A percentile compares a stretch with the other conserved stretches of the same genome.
Conservation (phyloP, 2,797 vertebrate species). For the Crocidura indochinensis region DNA sequence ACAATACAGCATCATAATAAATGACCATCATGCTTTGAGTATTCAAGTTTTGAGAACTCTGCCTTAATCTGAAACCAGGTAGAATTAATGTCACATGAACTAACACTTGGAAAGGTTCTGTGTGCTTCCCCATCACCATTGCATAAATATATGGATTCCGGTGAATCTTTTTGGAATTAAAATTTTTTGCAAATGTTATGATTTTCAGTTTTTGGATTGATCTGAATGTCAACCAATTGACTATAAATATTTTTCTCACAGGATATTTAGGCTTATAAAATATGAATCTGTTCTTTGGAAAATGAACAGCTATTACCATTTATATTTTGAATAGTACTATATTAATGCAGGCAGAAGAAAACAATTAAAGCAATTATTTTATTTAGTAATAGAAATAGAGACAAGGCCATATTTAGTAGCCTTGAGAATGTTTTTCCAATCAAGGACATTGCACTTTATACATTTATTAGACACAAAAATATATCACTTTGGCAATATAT, state of each 20-base stretch:
- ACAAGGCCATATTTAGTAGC: constrained; percentile 18
- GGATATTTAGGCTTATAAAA: constrained; percentile 33
- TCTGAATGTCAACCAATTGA: constrained; percentile 11
- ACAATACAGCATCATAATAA: constrained; percentile 8
- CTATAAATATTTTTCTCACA: constrained; percentile 37
- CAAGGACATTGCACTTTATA: constrained; percentile 56
- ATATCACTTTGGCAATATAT: background rate
- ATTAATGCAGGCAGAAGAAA: background rate
- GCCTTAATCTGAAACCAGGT: background rate
- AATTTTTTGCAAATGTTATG: background rate
- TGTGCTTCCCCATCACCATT: background rate
- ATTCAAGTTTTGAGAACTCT: constrained; percentile 7
- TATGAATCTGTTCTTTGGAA: constrained; percentile 14
- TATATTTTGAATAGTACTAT: constrained; percentile 3
- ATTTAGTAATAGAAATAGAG: constrained; percentile 34
- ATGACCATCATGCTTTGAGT: background rate
- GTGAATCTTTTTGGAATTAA: background rate
- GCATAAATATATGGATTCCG: background rate
- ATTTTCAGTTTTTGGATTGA: constrained; percentile 44
- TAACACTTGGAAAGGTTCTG: background rate
- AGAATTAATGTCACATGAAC: background rate
- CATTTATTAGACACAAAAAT: constrained; percentile 52
- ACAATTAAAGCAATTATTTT: constrained; percentile 44
- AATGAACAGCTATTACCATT: constrained; percentile 19
- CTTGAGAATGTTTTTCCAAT: constrained; percentile 36